Base-by-base conservation (phyloP, 2,888 invertebrate species). In the Sisyra terminalis region DNA sequence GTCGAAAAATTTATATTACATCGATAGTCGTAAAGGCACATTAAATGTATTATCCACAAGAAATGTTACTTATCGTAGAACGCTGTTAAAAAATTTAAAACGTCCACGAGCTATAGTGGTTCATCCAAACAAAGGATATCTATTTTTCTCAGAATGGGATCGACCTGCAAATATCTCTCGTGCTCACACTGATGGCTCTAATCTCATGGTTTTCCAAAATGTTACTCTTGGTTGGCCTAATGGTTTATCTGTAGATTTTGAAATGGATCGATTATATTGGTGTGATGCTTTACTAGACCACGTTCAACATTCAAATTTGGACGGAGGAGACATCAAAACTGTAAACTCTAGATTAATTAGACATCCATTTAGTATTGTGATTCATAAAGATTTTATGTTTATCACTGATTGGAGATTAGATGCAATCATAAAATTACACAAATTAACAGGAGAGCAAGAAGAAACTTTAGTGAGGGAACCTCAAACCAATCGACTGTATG, bases 321-420 rank as follows among this genome's bases (percentile, higher is more conserved):
- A 94, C 56, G 96, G 96, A 1, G 78, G 77, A 1, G 90, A 94
- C 57, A 84, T 94, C 0, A 79, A 78, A 52, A 94, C 92, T 0
- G 83, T 96, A 0, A 84, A 81, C 53, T 90, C 90, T 0, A 69
- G 82, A 40, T 64, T 90, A 8, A 90, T 88, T 42, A 71, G 83
- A 42, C 90, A 88, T 69, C 92, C 90, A 0, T 90, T 90, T 66
- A 92, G 84, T 3, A 86, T 96, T 36, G 89, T 90, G 1, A 85
- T 94, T 46, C 78, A 87, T 58, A 74, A 77, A 48, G 84, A 90
- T 16, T 89, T 83, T 69, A 84, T 97, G 75, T 98, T 93, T 60
- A 92, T 94, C 38, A 93, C 96, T 0, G 96, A 98, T 60, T 97
- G 97, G 92, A 70, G 96, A 39, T 63, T 94, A 38, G 94, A 96